Base-by-base conservation (phyloP, 2,888 invertebrate species). In the Himalopsyche tibetana region DNA sequence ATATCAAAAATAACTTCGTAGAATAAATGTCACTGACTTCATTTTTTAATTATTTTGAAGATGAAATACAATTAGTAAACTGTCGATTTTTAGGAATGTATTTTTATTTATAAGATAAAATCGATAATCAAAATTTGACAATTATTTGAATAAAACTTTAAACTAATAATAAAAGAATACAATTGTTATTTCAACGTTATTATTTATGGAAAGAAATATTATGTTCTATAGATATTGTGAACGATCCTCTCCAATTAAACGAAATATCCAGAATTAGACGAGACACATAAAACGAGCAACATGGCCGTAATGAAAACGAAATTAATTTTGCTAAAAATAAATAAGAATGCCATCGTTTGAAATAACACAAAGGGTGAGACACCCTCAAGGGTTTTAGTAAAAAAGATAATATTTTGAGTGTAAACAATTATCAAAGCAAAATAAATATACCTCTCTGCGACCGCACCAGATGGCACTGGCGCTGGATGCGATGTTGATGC, bases 401-500 rank as follows among this genome's bases (percentile, higher is more conserved):
- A 87, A 87, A 86, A 84, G 63, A 79, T 80, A 84, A 88, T 84
- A 88, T 86, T 88, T 85, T 84, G 40, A 85, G 28, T 86, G 80
- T 86, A 86, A 86, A 88, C 86, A 88, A 88, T 86, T 85, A 88
- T 88, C 85, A 83, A 86, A 86, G 80, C 55, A 84, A 88, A 86
- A 88, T 86, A 88, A 88, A 88, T 86, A 88, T 84, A 80, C 81
- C 80, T 83, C 51, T 38, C 80, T 36, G 55, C 42, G 42, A 82
- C 87, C 85, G 79, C 86, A 86, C 79, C 86, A 86, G 80, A 85
- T 88, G 87, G 84, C 81, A 40, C 36, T 74, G 74, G 84, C 81
- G 55, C 36, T 74, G 38, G 28, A 12, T 40, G 79, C 86, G 83
- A 86, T 85, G 86, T 83, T 86, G 86, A 85, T 84, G 82, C 17